A percentile compares a stretch with the other conserved stretches of the same genome.
These are phyloP conservation scores for Himalopsyche kuldschensis DNA, from an alignment of 2,888 invertebrate species.

Conservation along the genomic window DNA sequence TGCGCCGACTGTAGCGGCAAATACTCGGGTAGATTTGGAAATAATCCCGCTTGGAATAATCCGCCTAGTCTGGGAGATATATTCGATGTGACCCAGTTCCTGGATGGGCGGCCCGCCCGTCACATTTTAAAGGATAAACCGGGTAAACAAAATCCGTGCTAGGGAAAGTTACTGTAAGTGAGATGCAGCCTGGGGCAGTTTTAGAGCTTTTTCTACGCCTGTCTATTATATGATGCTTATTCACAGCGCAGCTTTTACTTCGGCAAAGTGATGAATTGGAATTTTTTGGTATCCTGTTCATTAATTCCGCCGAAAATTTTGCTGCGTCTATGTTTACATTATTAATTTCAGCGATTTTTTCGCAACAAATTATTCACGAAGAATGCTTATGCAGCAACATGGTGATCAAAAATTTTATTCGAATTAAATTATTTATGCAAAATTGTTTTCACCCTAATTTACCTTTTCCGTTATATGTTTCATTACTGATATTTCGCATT, in stretches of 20 bases:
- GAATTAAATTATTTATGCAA: too few species aligned
- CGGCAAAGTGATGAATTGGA: not conserved
- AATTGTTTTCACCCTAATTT: too few species aligned
- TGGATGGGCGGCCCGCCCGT: not conserved
- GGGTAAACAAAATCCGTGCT: constrained; percentile 32
- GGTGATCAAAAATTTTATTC: not conserved
- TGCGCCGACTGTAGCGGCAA: not conserved
- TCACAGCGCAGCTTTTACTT: not conserved
- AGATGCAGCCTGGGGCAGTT: not conserved
- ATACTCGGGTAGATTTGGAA: not conserved
- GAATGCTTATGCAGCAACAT: not conserved
- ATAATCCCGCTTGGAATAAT: not conserved
- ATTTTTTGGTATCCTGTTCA: not conserved
- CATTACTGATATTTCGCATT: too few species aligned
- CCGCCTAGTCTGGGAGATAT: not conserved
- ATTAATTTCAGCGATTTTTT: not conserved
- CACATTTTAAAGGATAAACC: constrained; percentile 29
- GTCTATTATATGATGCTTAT: not conserved
- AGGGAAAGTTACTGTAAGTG: constrained; percentile 26
- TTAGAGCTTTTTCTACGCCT: not conserved
- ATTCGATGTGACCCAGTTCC: constrained; percentile 26
- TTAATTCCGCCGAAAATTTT: not conserved
- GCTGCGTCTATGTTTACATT: not conserved
- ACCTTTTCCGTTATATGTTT: too few species aligned
- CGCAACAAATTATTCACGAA: too few species aligned